phyloP scores from a whole-genome alignment of 2,888 invertebrate genomes.

The Caenorhabditis sp. region DNA sequence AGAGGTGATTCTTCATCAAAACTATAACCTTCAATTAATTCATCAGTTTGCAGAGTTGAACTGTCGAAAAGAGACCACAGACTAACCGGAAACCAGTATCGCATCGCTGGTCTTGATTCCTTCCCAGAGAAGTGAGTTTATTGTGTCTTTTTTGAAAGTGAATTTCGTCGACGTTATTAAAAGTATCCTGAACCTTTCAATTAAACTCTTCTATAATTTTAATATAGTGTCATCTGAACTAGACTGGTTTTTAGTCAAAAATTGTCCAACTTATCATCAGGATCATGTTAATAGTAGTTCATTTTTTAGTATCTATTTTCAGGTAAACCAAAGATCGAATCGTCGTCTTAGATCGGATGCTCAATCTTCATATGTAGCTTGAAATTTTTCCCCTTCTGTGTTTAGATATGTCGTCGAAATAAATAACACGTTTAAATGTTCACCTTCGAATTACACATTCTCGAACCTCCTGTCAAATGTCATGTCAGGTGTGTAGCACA shows the following conservation, averaged over 20 bases:
- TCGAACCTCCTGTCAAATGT: conserved; percentile 39
- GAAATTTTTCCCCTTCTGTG: conserved; percentile 3
- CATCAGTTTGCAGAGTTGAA: conserved; percentile 62
- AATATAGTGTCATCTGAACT: too few species aligned
- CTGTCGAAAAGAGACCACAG: conserved; percentile 73
- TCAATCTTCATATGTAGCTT: neutral
- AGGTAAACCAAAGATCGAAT: neutral
- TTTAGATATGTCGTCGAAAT: conserved; percentile 14
- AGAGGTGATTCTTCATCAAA: conserved; percentile 52
- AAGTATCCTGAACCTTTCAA: too few species aligned
- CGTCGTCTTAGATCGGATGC: neutral
- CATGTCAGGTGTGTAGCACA: conserved; percentile 36
- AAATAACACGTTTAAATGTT: too few species aligned
- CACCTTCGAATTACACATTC: neutral
- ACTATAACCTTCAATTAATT: neutral
- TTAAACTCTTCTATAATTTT: too few species aligned
- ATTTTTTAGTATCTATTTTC: neutral
- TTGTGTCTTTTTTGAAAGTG: too few species aligned
- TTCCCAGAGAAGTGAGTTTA: conserved; percentile 64
- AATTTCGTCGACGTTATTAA: too few species aligned
- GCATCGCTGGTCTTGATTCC: conserved; percentile 68
- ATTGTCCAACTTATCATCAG: too few species aligned
- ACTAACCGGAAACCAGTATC: conserved; percentile 75
- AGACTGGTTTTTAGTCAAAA: too few species aligned
- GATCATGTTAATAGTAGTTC: too few species aligned